phyloP scores from a whole-genome alignment of 2,797 vertebrate species.

The Myotis daubentonii region DNA sequence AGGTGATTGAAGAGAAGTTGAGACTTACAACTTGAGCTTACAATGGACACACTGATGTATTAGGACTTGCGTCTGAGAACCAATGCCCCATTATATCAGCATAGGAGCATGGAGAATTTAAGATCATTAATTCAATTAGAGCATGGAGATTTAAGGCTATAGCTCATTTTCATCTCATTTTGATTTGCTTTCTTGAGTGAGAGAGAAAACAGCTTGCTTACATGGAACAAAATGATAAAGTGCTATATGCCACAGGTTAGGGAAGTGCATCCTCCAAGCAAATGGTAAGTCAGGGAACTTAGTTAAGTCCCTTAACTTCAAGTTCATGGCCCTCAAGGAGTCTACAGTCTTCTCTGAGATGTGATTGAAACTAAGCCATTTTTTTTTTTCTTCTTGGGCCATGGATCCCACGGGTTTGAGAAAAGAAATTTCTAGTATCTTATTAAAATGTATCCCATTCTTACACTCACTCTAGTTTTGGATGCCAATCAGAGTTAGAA shows the following conservation, averaged over 20 bases:
- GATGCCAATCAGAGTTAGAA: not conserved
- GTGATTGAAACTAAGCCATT: not conserved
- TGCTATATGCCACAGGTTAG: not conserved
- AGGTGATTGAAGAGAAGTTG: not conserved
- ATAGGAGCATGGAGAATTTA: not conserved
- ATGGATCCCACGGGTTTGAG: not conserved
- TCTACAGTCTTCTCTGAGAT: not conserved
- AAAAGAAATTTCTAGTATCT: conserved; percentile 30
- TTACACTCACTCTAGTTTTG: conserved; percentile 11
- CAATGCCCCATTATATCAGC: not conserved
- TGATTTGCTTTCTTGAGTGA: conserved; percentile 54
- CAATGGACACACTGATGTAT: not conserved
- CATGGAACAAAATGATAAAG: not conserved
- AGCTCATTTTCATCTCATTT: conserved; percentile 32
- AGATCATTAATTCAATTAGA: no score
- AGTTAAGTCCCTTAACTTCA: not conserved
- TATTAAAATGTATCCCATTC: not conserved
- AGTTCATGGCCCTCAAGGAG: not conserved
- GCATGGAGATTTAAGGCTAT: not conserved
- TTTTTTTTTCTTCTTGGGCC: not conserved
- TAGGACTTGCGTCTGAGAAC: conserved; percentile 1
- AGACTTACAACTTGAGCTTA: not conserved
- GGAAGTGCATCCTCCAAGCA: not conserved
- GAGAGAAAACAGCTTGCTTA: conserved; percentile 51
- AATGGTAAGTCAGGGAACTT: conserved; percentile 21